phyloP scores from a whole-genome alignment of 64 coral and sea anemone genomes.

The Actinia tenebrosa region DNA sequence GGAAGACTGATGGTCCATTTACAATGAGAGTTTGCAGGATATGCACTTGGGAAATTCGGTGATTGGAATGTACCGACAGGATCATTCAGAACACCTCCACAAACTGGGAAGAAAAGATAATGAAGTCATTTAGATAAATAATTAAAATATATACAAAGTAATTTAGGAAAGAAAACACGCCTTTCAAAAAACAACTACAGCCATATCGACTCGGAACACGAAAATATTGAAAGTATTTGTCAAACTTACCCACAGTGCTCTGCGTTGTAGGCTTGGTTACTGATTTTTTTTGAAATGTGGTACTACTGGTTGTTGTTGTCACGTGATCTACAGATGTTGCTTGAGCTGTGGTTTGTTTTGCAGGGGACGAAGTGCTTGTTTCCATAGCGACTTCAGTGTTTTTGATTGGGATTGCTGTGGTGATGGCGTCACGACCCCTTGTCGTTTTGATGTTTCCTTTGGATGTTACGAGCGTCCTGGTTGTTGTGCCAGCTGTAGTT shows the following conservation, averaged over 20 bases:
- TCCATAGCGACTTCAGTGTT: background rate
- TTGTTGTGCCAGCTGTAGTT: no score
- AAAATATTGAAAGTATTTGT: background rate
- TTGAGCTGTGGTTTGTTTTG: background rate
- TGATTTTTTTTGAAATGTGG: background rate
- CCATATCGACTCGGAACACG: background rate
- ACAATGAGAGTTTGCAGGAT: slow-evolving; percentile 71
- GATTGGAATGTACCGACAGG: slow-evolving; percentile 47
- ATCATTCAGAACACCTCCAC: slow-evolving; percentile 45
- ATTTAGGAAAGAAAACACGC: background rate
- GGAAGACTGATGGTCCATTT: slow-evolving; percentile 66
- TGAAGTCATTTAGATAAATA: background rate
- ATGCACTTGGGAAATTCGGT: slow-evolving; percentile 62
- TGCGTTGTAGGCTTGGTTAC: background rate
- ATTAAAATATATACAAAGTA: background rate
- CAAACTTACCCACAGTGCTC: background rate
- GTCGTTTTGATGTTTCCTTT: slow-evolving; percentile 2
- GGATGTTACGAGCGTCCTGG: background rate
- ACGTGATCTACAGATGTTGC: background rate
- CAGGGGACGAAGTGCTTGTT: background rate
- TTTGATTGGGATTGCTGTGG: background rate
- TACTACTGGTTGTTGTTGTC: background rate
- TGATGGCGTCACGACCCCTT: background rate
- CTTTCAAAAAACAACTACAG: no score
- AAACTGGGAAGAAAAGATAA: slow-evolving; percentile 12